A percentile compares a stretch with the other conserved stretches of the same genome.
phyloP scores from a whole-genome alignment of 2,113 vertebrate genomes.

The Bubo bubo region DNA sequence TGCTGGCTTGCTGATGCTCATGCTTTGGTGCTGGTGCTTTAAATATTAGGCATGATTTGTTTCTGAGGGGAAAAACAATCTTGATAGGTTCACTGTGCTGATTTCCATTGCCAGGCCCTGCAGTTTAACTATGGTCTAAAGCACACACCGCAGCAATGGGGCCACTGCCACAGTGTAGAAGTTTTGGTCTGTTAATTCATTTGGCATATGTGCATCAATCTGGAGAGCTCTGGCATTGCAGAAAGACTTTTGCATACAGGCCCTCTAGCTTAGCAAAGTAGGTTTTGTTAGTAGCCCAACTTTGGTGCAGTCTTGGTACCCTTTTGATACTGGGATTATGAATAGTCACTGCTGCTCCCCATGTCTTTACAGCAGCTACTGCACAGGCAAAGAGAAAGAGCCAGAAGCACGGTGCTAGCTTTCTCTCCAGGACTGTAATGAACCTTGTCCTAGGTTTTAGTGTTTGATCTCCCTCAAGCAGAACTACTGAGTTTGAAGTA shows the following conservation, averaged over 20 bases:
- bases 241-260: not conserved
- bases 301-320: not conserved
- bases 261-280: not conserved
- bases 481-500: not conserved
- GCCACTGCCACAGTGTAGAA: rapidly evolving
- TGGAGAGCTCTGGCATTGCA: not conserved
- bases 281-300: not conserved
- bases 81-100: rapidly evolving
- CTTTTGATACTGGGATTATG: not conserved
- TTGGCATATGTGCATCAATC: not conserved
- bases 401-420: not conserved
- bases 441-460: not conserved
- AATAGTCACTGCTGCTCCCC: not conserved
- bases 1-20: not conserved
- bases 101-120: not conserved
- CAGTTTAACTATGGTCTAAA: not conserved
- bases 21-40: not conserved
- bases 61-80: not conserved
- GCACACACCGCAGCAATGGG: not conserved
- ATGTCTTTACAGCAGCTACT: not conserved
- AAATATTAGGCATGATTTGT: not conserved
- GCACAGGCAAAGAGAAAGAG: not conserved
- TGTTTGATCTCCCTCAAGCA: not conserved
- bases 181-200: not conserved
- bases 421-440: not conserved